phyloP scores from a whole-genome alignment of 2,888 invertebrate genomes.

The Auanema freiburgensis region DNA sequence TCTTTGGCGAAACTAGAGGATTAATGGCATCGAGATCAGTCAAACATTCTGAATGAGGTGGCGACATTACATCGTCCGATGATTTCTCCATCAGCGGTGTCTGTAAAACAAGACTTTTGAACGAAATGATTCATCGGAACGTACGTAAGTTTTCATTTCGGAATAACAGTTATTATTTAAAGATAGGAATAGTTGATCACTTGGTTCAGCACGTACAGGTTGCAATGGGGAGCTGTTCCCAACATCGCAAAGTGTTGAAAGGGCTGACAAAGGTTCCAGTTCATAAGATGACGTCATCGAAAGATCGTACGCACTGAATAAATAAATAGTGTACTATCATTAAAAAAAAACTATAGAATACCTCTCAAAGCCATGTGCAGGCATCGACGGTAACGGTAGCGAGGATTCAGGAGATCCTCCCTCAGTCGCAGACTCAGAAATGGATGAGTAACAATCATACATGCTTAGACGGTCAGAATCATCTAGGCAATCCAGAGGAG shows the following conservation, averaged over 20 bases:
- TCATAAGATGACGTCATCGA: slow-evolving; percentile 3
- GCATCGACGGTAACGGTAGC: slow-evolving; percentile 5
- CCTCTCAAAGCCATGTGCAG: slow-evolving; percentile 11
- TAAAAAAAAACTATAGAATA: background rate
- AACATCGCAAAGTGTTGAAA: slow-evolving; percentile 3
- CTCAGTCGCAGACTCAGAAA: slow-evolving; percentile 36
- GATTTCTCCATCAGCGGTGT: too few species aligned
- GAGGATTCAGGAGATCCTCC: slow-evolving; percentile 21
- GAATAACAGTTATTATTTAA: slow-evolving; percentile 15
- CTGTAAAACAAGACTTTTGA: too few species aligned
- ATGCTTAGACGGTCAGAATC: slow-evolving; percentile 5
- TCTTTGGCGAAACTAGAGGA: slow-evolving; percentile 9
- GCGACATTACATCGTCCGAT: too few species aligned
- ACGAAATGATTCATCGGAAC: background rate
- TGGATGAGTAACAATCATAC: slow-evolving; percentile 28
- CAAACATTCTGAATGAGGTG: too few species aligned
- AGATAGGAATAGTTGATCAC: slow-evolving; percentile 24
- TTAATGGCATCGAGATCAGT: slow-evolving; percentile 16
- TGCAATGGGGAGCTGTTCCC: slow-evolving; percentile 13
- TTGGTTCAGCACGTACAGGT: slow-evolving; percentile 14
- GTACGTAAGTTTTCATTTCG: slow-evolving; percentile 27
- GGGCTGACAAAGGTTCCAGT: slow-evolving; percentile 8
- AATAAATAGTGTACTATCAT: background rate
- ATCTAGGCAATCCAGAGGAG: background rate
- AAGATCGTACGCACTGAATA: slow-evolving; percentile 19